Base-by-base conservation (phyloP, 2,797 vertebrate genomes). In the Cryptoblepharus egeriae region DNA sequence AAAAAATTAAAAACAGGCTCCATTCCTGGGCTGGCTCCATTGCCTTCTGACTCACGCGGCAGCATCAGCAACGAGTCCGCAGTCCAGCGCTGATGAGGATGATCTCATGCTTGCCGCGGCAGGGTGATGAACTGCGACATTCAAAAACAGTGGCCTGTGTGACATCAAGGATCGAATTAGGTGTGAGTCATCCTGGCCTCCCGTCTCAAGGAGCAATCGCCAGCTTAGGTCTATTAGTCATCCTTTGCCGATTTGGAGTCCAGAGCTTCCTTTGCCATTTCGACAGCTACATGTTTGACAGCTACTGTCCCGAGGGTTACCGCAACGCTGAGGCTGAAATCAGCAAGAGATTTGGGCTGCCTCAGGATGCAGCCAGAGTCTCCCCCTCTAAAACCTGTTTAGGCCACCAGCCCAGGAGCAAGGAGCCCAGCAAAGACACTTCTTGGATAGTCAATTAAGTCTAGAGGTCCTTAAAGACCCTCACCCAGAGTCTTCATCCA, bases 121-220 rank as follows among this genome's bases (percentile, higher is more conserved):
- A 82, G 85, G 91, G 80, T 79, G 89, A 94, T 91, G 84, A 92
- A 87, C 89, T 85, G 86, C 85, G 89, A 90, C 83, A 81, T 88
- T 92, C 90, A 82, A 65, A 90, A 91, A 84, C 90, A 84, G 70
- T 32, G 88, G 84, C 81, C 87, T 83, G 81, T 89, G 92, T 94
- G 86, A 86, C 74, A 87, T 91, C 89, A 91, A 86, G 90, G 82
- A 88, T 85, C 77, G 70, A 85, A 91, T 93, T 86, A 84, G 87
- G 65, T 55, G 60, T 92, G 92, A 94, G 78, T 93, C 92, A 90
- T 49, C 65, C 37, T 74, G 0, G 83, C 63, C 22, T 13, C 84
- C 78, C 24, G 28, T 83, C 84, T 88, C 82, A 82, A 92, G 92
- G 79, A 87, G 83, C 79, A 77, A 1, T 52, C 11, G 45, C 78